Evolutionary conservation across 2,113 vertebrate genomes (phyloP), one percentile per base, ranked within the genome.

Genomic region (Tursiops truncatus): DNA sequence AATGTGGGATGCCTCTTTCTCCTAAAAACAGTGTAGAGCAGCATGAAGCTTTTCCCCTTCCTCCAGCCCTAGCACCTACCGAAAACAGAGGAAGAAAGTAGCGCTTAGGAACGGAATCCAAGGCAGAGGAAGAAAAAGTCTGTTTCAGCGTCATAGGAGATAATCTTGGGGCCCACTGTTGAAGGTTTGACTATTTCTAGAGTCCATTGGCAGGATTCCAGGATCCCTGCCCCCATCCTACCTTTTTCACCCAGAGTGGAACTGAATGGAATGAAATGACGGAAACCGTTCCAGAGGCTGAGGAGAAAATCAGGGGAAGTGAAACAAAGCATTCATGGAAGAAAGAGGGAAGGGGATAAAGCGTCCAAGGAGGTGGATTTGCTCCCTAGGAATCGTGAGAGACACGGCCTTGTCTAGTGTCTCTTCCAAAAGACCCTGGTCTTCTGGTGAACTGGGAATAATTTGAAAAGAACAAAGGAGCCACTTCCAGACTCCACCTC

Each of bases 381-480:
- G 2, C 58, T 83, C 25, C 38, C 18, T 20, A 26, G 65, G 4
- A 65, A 33, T 33, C 31, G 13, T 44, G 60, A 88, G 41, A 58
- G 17, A 82, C 62, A 77, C 0, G 15, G 21, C 9, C 28, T 60
- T 25, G 41, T 6, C 6, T 5, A 41, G 14, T n/a, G 6, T 7
- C 38, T 91, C 74, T 68, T 41, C 71, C 50, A 38, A 95, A 92
- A 87, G 20, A 80, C 15, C 14, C 58, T 62, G 23, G 11, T 44
- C 28, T 93, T 41, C 86, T 41, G 17, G 41, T 33, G 25, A 70
- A 41, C 3, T 62, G 44, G 50, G 26, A 70, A 67, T 68, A 58
- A 92, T 77, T n/a, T 44, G 25, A 74, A 89, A 83, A 88, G 74
- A n/a, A 41, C 47, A 33, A 20, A 90, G 28, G 17, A 63, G 1